Conservation (phyloP, 2,888 invertebrate genomes). For the Acrobeloides nanus region DNA sequence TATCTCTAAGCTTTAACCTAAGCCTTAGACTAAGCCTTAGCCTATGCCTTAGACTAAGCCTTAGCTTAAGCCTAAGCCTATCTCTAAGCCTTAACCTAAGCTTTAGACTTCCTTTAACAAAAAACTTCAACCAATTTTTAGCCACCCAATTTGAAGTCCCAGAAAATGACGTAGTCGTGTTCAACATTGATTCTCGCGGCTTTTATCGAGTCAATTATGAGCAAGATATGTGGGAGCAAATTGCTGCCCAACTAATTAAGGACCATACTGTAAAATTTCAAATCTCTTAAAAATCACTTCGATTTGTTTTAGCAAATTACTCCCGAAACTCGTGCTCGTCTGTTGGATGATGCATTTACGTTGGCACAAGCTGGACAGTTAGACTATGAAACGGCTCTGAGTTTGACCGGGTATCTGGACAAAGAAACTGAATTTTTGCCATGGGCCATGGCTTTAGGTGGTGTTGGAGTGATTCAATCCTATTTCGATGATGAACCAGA, state of each 20-base stretch:
- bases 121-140: too few relatives aligned
- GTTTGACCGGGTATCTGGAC: slow-evolving; percentile 25
- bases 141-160: slow-evolving; percentile 24
- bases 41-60: too few relatives aligned
- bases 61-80: too few relatives aligned
- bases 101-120: too few relatives aligned
- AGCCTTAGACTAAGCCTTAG: too few relatives aligned
- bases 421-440: slow-evolving; percentile 32
- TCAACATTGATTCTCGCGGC: slow-evolving; percentile 44
- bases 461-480: slow-evolving; percentile 23
- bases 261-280: slow-evolving; percentile 30
- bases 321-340: slow-evolving; percentile 74
- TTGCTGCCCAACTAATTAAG: slow-evolving; percentile 28
- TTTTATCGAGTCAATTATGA: slow-evolving; percentile 51
- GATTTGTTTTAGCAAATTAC: slow-evolving; percentile 59
- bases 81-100: too few relatives aligned
- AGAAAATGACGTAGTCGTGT: slow-evolving; percentile 29
- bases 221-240: slow-evolving; percentile 31
- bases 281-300: not conserved
- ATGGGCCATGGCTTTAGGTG: slow-evolving; percentile 31
- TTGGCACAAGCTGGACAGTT: slow-evolving; percentile 63
- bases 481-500: slow-evolving; percentile 38
- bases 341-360: slow-evolving; percentile 72
- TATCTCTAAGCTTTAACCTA: too few relatives aligned
- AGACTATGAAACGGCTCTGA: slow-evolving; percentile 50